Conservation (phyloP, 2,888 invertebrate species). For the Petrolisthes manimaculis region DNA sequence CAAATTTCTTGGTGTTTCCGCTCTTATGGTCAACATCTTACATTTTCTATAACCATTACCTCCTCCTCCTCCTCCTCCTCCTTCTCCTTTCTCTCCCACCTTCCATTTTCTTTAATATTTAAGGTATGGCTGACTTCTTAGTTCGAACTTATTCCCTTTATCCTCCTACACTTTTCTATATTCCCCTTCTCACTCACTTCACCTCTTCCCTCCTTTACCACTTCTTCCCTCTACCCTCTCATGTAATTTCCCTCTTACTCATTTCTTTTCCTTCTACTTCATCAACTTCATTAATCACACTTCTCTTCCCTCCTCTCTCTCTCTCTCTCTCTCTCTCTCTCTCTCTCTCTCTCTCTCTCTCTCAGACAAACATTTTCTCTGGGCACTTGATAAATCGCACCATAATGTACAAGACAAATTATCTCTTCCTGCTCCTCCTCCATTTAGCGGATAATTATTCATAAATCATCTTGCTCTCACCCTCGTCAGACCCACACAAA, state of each 20-base stretch:
- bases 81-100: background rate
- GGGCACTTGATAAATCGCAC: background rate
- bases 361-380: background rate
- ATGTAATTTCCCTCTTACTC: background rate
- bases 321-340: background rate
- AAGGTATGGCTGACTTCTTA: background rate
- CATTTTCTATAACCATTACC: background rate
- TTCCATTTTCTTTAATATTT: background rate
- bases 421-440: background rate
- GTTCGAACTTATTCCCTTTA: background rate
- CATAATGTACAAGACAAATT: constrained; percentile 13
- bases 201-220: background rate
- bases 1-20: too few species aligned
- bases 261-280: background rate
- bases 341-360: constrained; percentile 2
- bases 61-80: background rate
- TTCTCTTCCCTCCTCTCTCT: background rate
- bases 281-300: background rate
- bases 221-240: background rate
- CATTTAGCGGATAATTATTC: constrained; percentile 1
- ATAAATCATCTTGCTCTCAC: background rate
- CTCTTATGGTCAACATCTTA: too few species aligned
- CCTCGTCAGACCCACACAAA: background rate
- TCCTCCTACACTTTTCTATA: background rate
- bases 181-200: background rate